Percentiles rank a stretch among this genome's conserved stretches.
Conservation (phyloP, 2,113 vertebrate genomes). For the Crotalus tigris region DNA sequence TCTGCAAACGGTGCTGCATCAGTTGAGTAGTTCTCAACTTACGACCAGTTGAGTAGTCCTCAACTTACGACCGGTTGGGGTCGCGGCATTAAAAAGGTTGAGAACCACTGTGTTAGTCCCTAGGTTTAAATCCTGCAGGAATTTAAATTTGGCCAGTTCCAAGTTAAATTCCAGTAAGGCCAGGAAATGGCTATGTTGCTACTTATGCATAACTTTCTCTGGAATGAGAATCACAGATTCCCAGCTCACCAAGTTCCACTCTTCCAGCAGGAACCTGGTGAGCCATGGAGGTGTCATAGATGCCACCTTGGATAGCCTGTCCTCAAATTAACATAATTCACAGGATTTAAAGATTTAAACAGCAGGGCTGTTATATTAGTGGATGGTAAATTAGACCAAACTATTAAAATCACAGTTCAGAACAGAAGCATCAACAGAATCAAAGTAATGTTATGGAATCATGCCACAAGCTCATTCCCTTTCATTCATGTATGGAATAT, state of each 20-base stretch:
- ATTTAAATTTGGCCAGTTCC: background rate
- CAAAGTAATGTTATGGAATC: background rate
- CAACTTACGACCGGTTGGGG: no score
- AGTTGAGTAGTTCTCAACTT: no score
- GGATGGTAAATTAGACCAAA: background rate
- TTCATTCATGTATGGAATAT: background rate
- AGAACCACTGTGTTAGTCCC: background rate
- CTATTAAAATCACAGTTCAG: background rate
- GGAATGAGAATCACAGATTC: background rate
- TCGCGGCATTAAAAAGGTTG: no score
- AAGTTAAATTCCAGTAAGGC: background rate
- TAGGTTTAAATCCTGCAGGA: background rate
- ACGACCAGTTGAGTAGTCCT: no score
- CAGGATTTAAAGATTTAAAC: background rate
- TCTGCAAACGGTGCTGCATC: no score
- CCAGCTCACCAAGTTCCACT: background rate
- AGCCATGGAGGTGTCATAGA: background rate
- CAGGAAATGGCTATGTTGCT: background rate
- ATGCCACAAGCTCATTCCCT: background rate
- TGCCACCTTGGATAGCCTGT: background rate
- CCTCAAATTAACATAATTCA: background rate
- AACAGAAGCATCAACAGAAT: background rate
- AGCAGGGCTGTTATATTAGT: background rate
- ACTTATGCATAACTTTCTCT: background rate
- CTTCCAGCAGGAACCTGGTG: background rate